A percentile compares a stretch with the other conserved stretches of the same genome.
These are phyloP conservation scores for Neoseiulus cucumeris DNA, from an alignment of 1,140 invertebrate species.

Conservation along the genomic window DNA sequence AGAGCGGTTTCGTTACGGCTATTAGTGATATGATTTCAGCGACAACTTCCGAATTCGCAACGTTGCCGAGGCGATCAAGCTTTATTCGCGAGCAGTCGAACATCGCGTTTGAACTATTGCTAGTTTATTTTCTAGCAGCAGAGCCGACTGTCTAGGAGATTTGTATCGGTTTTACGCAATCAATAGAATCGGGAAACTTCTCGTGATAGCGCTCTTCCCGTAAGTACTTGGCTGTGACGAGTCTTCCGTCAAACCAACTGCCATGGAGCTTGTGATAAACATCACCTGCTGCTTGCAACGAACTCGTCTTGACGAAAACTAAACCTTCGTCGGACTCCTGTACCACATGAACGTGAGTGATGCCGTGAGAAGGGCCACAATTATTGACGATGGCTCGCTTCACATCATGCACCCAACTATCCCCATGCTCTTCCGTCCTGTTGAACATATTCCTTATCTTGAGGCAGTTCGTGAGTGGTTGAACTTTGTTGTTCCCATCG, in stretches of 20 bases:
- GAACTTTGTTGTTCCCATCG: background rate
- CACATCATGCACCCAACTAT: background rate
- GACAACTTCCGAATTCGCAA: too few species aligned
- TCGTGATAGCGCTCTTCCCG: background rate
- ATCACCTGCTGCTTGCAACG: background rate
- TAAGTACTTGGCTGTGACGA: conserved; percentile 7
- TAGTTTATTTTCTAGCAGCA: too few species aligned
- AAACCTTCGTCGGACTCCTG: background rate
- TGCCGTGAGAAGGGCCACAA: background rate
- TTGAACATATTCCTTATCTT: conserved; percentile 8
- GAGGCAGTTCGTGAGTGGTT: background rate
- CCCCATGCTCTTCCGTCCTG: background rate
- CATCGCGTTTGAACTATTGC: too few species aligned
- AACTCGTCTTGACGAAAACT: background rate
- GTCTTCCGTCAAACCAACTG: background rate
- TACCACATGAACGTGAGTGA: background rate
- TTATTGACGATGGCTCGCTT: background rate
- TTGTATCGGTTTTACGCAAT: background rate
- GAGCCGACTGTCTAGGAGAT: background rate
- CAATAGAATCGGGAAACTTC: conserved; percentile 2
- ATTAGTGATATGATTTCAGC: too few species aligned
- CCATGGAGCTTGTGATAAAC: conserved; percentile 3
- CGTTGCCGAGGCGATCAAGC: too few species aligned
- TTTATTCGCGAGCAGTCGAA: too few species aligned
- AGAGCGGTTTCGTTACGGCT: too few species aligned